Conservation (phyloP, 2,888 invertebrate species). For the Colostygia pectinataria region DNA sequence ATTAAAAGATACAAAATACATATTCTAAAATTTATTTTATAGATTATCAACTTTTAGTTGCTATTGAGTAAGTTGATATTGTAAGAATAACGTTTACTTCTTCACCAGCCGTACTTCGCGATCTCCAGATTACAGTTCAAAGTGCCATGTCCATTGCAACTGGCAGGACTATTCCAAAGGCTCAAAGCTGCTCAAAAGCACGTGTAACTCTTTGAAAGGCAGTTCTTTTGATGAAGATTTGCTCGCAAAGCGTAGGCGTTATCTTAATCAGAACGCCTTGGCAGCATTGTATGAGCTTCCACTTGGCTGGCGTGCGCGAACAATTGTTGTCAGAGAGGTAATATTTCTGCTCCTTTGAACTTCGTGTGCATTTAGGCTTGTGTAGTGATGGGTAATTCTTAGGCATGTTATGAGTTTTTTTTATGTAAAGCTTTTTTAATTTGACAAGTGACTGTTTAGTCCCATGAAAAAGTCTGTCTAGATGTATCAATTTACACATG, state of each 20-base stretch:
- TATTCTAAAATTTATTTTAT: too few relatives aligned
- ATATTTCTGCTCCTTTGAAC: conserved; percentile 65
- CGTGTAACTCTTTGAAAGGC: conserved; percentile 51
- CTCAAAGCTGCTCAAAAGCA: conserved; percentile 46
- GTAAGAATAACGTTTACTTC: too few relatives aligned
- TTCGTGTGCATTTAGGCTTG: conserved; percentile 21
- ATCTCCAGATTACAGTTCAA: conserved; percentile 6
- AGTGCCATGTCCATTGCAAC: conserved; percentile 19
- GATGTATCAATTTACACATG: too few relatives aligned
- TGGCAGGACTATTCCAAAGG: conserved; percentile 15
- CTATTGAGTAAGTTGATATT: too few relatives aligned
- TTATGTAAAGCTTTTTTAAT: too few relatives aligned
- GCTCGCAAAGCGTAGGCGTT: conserved; percentile 58
- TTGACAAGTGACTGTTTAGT: too few relatives aligned
- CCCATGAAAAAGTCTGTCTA: too few relatives aligned
- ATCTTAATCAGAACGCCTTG: conserved; percentile 69
- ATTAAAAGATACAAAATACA: too few relatives aligned
- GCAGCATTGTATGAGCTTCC: conserved; percentile 62
- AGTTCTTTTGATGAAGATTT: conserved; percentile 47
- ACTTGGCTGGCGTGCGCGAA: conserved; percentile 50
- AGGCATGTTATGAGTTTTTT: conserved; percentile 2
- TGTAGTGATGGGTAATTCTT: conserved; percentile 17
- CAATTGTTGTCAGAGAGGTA: conserved; percentile 48
- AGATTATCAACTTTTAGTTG: too few relatives aligned
- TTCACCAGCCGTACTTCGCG: too few relatives aligned